Conservation (phyloP, 2,797 vertebrate genomes). For the Atherinosoma microstoma region DNA sequence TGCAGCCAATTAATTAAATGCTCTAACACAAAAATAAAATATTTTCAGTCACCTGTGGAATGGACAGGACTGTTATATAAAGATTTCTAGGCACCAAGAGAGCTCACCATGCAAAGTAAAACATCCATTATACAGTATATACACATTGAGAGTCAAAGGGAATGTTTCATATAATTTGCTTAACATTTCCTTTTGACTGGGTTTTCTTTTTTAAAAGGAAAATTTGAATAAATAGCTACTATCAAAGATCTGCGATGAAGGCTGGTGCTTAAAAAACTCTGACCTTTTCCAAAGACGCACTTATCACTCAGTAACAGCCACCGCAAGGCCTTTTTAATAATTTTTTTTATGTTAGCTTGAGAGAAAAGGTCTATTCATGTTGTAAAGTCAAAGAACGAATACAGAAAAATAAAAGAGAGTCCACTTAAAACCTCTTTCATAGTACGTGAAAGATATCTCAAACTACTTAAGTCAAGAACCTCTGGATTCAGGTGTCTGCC, state of each 20-base stretch:
- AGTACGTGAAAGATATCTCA: not conserved
- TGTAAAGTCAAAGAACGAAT: slow-evolving; percentile 7
- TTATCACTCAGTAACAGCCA: slow-evolving; percentile 51
- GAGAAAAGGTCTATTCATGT: slow-evolving; percentile 19
- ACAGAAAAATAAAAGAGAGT: slow-evolving; percentile 9
- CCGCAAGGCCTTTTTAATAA: slow-evolving; percentile 1
- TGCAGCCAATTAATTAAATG: too few species aligned
- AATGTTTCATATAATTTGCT: slow-evolving; percentile 14
- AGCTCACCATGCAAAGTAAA: slow-evolving; percentile 15
- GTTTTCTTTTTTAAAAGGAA: slow-evolving; percentile 26
- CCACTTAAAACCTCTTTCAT: slow-evolving; percentile 2
- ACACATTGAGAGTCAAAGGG: slow-evolving; percentile 3
- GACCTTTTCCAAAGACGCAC: slow-evolving; percentile 53
- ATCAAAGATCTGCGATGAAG: slow-evolving; percentile 39
- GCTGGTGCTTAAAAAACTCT: slow-evolving; percentile 40
- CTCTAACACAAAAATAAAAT: too few species aligned
- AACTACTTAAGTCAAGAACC: not conserved
- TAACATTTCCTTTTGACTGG: slow-evolving; percentile 3
- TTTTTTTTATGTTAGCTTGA: slow-evolving; percentile 29
- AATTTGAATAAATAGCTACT: slow-evolving; percentile 32
- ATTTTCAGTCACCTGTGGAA: too few species aligned
- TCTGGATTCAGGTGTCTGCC: not conserved
- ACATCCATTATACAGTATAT: not conserved
- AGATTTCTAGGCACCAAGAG: not conserved
- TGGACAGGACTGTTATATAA: not conserved